Evolutionary conservation across 2,797 vertebrate genomes (phyloP).

Genomic region (Morelia viridis): DNA sequence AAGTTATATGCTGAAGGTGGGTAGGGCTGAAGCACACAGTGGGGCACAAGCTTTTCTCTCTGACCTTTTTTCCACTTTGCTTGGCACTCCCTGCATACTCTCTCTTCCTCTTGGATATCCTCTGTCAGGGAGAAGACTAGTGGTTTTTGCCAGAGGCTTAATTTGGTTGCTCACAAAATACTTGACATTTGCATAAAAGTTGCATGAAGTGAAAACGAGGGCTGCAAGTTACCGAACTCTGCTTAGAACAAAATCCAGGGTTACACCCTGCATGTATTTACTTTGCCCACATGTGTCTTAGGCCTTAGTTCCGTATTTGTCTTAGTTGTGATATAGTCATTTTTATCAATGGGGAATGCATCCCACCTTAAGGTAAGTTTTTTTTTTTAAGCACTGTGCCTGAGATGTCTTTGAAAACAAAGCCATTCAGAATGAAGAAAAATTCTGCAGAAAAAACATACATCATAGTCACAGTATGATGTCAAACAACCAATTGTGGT

Average conservation of each 20-base stretch:
- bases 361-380: neutral
- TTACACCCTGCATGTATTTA: neutral
- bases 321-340: neutral
- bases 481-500: neutral
- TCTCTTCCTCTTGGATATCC: neutral
- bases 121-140: neutral
- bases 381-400: neutral
- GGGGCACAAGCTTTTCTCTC: neutral
- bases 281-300: neutral
- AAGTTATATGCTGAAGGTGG: neutral
- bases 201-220: neutral
- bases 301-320: neutral
- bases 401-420: neutral
- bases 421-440: neutral
- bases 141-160: neutral
- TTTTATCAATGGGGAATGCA: neutral
- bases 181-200: neutral
- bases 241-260: neutral
- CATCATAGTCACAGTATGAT: neutral
- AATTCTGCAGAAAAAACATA: neutral
- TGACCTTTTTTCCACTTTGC: neutral
- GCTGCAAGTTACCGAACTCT: neutral
- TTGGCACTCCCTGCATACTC: neutral
- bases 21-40: neutral
- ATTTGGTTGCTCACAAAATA: neutral